Percentiles rank a stretch among this genome's conserved stretches.
These are phyloP conservation scores for Cordilura impudica DNA, from an alignment of 2,888 invertebrate genomes.

Conservation along the genomic window DNA sequence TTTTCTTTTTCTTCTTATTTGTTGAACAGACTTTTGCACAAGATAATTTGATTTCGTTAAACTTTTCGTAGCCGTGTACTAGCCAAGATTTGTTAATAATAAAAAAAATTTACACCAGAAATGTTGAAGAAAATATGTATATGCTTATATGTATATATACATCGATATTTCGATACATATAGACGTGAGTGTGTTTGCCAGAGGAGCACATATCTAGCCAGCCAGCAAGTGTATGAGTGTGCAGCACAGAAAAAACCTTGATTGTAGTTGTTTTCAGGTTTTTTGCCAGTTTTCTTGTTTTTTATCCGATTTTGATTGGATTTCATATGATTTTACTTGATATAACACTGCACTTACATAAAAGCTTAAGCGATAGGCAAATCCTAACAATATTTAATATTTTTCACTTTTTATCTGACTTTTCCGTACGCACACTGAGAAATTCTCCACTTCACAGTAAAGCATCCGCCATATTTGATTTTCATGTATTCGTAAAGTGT, in stretches of 20 bases:
- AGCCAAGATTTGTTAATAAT: conserved; percentile 42
- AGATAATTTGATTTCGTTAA: conserved; percentile 7
- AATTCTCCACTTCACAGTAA: conserved; percentile 59
- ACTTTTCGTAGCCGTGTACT: conserved; percentile 25
- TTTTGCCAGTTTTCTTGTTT: conserved; percentile 25
- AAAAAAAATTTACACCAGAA: conserved; percentile 50
- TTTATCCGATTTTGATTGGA: not conserved
- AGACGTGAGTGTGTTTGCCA: conserved; percentile 33
- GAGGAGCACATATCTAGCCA: conserved; percentile 26
- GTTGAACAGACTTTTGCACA: conserved; percentile 4
- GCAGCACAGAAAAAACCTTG: conserved; percentile 56
- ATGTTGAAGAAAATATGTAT: conserved; percentile 61
- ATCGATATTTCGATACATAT: conserved; percentile 38
- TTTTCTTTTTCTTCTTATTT: not conserved
- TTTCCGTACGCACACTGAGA: conserved; percentile 61
- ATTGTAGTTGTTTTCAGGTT: conserved; percentile 38
- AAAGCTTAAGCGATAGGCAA: conserved; percentile 50
- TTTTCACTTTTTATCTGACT: conserved; percentile 53
- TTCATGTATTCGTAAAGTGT: conserved; percentile 55
- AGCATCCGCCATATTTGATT: conserved; percentile 62
- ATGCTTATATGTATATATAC: conserved; percentile 43
- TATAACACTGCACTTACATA: conserved; percentile 59
- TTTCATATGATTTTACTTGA: not conserved
- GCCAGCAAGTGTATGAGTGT: conserved; percentile 26
- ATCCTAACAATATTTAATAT: conserved; percentile 40